These are phyloP conservation scores for Trichomycterus rosablanca DNA, from an alignment of 2,113 vertebrate species.

Conservation along the genomic window DNA sequence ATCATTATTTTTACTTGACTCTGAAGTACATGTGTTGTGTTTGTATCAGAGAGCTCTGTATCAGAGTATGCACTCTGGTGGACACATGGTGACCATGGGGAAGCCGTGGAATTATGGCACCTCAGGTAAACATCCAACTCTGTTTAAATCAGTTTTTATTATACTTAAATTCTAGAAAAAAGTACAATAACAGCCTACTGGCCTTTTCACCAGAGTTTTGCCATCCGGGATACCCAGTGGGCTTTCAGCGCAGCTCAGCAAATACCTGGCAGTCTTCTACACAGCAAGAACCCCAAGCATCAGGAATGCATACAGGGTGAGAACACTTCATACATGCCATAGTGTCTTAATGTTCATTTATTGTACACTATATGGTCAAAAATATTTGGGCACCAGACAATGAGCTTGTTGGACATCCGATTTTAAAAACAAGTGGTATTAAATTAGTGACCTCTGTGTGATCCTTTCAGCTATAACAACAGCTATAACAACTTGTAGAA, in stretches of 20 bases:
- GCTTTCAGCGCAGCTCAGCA: conserved; percentile 65
- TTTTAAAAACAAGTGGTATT: no score
- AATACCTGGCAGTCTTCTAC: conserved; percentile 70
- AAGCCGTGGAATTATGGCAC: conserved; percentile 63
- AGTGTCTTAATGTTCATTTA: no score
- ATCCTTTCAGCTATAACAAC: no score
- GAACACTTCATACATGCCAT: conserved; percentile 12
- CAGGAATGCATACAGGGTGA: conserved; percentile 64
- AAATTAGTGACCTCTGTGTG: no score
- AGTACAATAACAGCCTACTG: background rate
- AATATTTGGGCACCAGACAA: no score
- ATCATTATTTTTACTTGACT: background rate
- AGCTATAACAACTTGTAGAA: no score
- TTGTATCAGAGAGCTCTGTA: conserved; percentile 73
- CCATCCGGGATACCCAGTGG: conserved; percentile 61
- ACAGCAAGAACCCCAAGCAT: conserved; percentile 57
- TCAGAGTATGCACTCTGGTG: conserved; percentile 69
- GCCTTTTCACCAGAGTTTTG: conserved; percentile 67
- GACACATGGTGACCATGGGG: conserved; percentile 68
- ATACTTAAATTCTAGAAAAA: background rate
- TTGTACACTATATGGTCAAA: no score
- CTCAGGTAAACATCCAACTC: conserved; percentile 63
- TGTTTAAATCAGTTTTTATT: conserved; percentile 3
- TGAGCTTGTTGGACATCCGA: no score
- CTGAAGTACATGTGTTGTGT: background rate